Conservation (phyloP, 2,888 invertebrate species). For the Eupithecia dodoneata region DNA sequence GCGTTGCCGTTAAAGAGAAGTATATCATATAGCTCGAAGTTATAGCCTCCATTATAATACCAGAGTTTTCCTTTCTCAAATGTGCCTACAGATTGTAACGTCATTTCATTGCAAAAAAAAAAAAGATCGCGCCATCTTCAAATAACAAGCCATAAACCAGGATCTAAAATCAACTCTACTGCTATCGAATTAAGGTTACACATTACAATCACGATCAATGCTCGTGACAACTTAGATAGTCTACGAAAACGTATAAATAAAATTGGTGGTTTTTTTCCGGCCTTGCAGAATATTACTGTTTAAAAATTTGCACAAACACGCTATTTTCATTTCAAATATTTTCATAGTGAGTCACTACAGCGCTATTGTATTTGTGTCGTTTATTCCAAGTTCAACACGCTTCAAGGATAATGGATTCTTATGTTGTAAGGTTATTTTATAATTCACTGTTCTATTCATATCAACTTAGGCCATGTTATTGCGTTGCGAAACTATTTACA, state of each 20-base stretch:
- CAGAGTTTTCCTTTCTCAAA: neutral
- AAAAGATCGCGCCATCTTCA: neutral
- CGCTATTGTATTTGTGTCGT: constrained; percentile 26
- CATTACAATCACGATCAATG: constrained; percentile 42
- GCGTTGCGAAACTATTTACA: constrained; percentile 50
- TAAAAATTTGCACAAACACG: constrained; percentile 56
- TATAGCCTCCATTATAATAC: neutral
- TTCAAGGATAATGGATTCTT: constrained; percentile 13
- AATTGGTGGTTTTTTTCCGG: constrained; percentile 57
- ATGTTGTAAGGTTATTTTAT: constrained; percentile 7
- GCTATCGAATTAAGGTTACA: constrained; percentile 45
- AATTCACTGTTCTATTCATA: constrained; percentile 12
- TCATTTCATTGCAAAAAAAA: neutral
- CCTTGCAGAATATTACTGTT: constrained; percentile 59
- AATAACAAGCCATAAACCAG: constrained; percentile 41
- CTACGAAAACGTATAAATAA: constrained; percentile 60
- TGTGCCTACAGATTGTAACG: neutral
- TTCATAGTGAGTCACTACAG: constrained; percentile 49
- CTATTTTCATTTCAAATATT: constrained; percentile 54
- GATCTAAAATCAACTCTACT: constrained; percentile 58
- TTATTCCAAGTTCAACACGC: constrained; percentile 13
- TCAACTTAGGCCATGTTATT: constrained; percentile 58
- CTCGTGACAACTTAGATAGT: constrained; percentile 55
- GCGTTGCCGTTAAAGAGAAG: neutral
- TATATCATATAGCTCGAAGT: neutral